phyloP scores from a whole-genome alignment of 2,888 invertebrate genomes.

The Chymomyza amoena region DNA sequence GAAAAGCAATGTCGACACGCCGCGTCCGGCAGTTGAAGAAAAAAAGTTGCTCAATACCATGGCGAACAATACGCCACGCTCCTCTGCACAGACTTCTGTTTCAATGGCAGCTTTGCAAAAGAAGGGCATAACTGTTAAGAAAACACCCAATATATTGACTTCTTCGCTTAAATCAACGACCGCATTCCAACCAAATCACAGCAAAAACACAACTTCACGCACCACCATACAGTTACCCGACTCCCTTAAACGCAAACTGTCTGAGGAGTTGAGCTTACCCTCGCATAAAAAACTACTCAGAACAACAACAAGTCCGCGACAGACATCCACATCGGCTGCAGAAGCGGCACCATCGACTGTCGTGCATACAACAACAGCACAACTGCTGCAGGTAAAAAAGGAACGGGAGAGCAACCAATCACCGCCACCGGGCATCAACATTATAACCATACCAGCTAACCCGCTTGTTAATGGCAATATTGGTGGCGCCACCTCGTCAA shows the following conservation, averaged over 20 bases:
- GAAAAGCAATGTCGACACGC: conserved; percentile 49
- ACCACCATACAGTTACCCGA: conserved; percentile 73
- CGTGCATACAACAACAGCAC: conserved; percentile 62
- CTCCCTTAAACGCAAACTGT: conserved; percentile 71
- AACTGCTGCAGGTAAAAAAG: conserved; percentile 69
- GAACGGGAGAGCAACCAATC: conserved; percentile 60
- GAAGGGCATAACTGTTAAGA: conserved; percentile 75
- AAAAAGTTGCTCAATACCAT: conserved; percentile 60
- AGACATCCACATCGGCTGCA: conserved; percentile 36
- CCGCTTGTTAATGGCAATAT: conserved; percentile 33
- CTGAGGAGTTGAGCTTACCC: conserved; percentile 52
- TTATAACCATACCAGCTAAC: conserved; percentile 73
- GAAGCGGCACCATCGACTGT: conserved; percentile 28
- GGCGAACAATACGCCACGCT: conserved; percentile 43
- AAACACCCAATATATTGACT: conserved; percentile 39
- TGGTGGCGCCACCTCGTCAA: conserved; percentile 56
- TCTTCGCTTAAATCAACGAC: conserved; percentile 14
- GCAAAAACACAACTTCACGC: conserved; percentile 30
- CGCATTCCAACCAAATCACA: conserved; percentile 7
- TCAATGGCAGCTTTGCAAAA: conserved; percentile 68
- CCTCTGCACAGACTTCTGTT: conserved; percentile 30
- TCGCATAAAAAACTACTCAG: conserved; percentile 36
- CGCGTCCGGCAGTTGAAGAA: conserved; percentile 55
- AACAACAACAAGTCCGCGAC: conserved; percentile 19
- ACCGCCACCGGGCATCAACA: conserved; percentile 67